Base-by-base conservation (phyloP, 2,113 vertebrate species). In the Malurus cyaneus region DNA sequence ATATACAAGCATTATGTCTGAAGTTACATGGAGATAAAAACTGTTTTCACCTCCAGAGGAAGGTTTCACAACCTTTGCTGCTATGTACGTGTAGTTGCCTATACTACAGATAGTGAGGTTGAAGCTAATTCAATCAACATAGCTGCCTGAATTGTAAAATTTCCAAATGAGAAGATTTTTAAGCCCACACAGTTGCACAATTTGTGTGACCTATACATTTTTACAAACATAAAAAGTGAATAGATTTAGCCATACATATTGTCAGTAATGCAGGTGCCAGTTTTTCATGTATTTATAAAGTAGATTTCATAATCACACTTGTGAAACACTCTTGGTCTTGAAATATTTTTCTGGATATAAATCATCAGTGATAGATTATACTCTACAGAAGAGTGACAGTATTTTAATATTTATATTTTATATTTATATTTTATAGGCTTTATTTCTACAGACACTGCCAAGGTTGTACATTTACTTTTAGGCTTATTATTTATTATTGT, bases 151-250 rank as follows among this genome's bases (percentile, higher is more conserved):
- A 6, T 8, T 50, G 53, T 24, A 54, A 77, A 76, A 76, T 74
- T 61, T 46, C 9, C 49, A 74, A 29, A 66, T 4, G 18, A 70
- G 53, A 80, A 47, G 11, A 23, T 12, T 73, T 69, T 67, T 49
- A 70, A 47, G 10, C 8, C 5, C 3, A 14, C 4, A 14, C 18
- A 41, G 6, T 31, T 6, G 18, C 2, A 4, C 36, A 5, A 15
- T 18, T 18, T 86, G 3, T 34, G 4, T 31, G 8, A 36, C 3
- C 4, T 53, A 1, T 26, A 14, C 25, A 5, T 39, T 11, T 32
- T 66, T 67, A 25, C 1, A 0, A 2, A 41, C 9, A 26, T 24
- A 72, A 52, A 77, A 78, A 23, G 2, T 59, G 7, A 76, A 80
- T 2, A 64, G 28, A 23, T 65, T 42, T 69, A 64, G 26, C 5